phyloP scores from a whole-genome alignment of 2,797 vertebrate genomes.

The Paedocypris micromegethes region DNA sequence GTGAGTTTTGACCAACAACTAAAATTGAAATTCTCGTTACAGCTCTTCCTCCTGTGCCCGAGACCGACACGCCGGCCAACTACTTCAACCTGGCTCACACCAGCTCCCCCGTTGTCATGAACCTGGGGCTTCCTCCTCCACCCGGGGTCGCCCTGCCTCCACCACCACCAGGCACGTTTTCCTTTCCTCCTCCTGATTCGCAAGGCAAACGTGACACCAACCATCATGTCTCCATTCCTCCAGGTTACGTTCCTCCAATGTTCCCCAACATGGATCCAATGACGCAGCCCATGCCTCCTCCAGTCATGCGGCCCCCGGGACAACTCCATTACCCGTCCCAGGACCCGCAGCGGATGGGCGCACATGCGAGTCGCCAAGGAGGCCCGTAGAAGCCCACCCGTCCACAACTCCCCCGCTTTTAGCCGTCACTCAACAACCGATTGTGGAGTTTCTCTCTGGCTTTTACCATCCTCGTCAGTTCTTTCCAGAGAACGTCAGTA shows the following conservation, averaged over 20 bases:
- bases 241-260: conserved; percentile 89
- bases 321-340: conserved; percentile 98
- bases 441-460: neutral
- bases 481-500: conserved; percentile 19
- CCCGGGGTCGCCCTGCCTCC: conserved; percentile 88
- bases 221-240: neutral
- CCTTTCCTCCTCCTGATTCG: neutral
- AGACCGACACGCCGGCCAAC: conserved; percentile 89
- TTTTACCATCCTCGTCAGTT: conserved; percentile 24
- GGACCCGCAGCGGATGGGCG: conserved; percentile 97
- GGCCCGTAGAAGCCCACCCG: conserved; percentile 59
- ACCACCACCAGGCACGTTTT: conserved; percentile 83
- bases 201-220: neutral
- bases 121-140: conserved; percentile 88
- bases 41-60: conserved; percentile 88
- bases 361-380: conserved; percentile 82
- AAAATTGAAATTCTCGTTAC: conserved; percentile 18
- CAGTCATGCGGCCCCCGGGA: conserved; percentile 90
- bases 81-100: conserved; percentile 93
- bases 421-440: neutral
- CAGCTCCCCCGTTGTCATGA: conserved; percentile 85
- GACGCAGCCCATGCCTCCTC: conserved; percentile 82
- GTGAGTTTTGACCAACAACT: no score
- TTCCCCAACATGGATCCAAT: conserved; percentile 85
- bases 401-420: conserved; percentile 24